These are phyloP conservation scores for Luperina testacea DNA, from an alignment of 2,888 invertebrate genomes.

Conservation along the genomic window DNA sequence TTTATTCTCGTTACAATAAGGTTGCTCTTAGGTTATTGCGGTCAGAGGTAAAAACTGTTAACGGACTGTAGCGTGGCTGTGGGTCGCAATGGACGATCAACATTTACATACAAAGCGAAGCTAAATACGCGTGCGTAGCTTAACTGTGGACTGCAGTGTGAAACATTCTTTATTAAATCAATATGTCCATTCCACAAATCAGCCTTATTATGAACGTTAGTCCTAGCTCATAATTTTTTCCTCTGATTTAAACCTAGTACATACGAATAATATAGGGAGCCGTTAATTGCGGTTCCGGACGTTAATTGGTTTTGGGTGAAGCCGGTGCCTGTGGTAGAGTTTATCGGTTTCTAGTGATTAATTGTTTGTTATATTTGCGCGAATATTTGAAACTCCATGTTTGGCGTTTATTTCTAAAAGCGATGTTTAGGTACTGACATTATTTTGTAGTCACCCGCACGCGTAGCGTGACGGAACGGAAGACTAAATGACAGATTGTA, in stretches of 20 bases:
- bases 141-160: background rate
- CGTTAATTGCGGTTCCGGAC: conserved; percentile 44
- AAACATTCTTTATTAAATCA: background rate
- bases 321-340: conserved; percentile 17
- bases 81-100: no score
- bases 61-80: background rate
- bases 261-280: background rate
- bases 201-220: background rate
- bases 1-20: background rate
- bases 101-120: background rate
- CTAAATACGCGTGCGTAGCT: background rate
- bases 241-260: conserved; percentile 18
- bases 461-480: no score
- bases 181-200: background rate
- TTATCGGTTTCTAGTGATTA: conserved; percentile 43
- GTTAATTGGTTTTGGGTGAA: conserved; percentile 48
- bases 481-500: background rate
- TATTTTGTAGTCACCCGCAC: background rate
- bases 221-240: conserved; percentile 19
- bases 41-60: background rate
- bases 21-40: background rate
- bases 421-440: background rate
- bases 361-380: conserved; percentile 32
- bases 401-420: background rate
- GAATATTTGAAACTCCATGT: background rate